Evolutionary conservation across 2,797 vertebrate genomes (phyloP), one percentile per base, ranked within the genome.

Genomic region (Odontamblyopus rebecca): DNA sequence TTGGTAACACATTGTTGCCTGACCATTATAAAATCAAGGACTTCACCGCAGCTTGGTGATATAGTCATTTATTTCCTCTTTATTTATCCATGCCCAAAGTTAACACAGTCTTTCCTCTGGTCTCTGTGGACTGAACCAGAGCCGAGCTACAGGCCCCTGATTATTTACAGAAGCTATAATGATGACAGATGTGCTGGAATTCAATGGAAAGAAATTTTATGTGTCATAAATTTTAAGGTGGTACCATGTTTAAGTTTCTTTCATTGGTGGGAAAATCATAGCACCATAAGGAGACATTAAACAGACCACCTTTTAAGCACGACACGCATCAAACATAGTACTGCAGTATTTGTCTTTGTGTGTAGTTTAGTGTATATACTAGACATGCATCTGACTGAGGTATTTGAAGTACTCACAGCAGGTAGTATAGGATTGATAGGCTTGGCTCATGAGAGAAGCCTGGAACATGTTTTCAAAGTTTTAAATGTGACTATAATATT

Each of bases 161-260:
- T 85, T 89, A 87, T 90, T 89, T 82, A 82, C 71, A 78, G 82
- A 88, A 85, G 30, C 57, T 67, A 48, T 85, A 84, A 88, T 80
- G 86, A 84, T 89, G 88, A 90, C 81, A 78, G 85, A 91, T 85
- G 85, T 81, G 79, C 69, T 70, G 70, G 63, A 62, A 72, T 83
- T 85, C 78, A 73, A 86, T 78, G 77, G 85, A 78, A 74, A 80
- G 60, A 77, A 75, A 83, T 86, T 50, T 61, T 65, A 86, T 75
- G 77, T 88, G 75, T 88, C 85, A 78, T 89, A 81, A 80, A 86
- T 88, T 86, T 86, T 83, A 77, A 84, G 84, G 77, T 85, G 86
- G 79, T 81, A 87, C 69, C 15, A 80, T 88, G 76, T 85, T 87
- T 80, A 79, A 51, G 44, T 61, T 70, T 6, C 41, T 83, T 80